These are phyloP conservation scores for Andrena minutula DNA, from an alignment of 2,888 invertebrate genomes.

Conservation along the genomic window DNA sequence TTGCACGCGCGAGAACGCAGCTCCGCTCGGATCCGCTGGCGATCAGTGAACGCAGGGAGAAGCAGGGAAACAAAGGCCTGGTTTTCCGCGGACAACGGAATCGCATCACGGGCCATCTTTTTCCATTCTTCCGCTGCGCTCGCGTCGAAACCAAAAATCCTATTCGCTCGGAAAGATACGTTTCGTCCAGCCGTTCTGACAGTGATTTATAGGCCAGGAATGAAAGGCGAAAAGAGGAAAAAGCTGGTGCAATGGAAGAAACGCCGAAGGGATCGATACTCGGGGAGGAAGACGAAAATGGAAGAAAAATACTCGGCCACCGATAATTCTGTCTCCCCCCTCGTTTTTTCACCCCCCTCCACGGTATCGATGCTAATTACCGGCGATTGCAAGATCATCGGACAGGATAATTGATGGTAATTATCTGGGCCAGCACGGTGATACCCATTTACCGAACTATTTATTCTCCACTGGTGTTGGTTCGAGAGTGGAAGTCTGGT, in stretches of 20 bases:
- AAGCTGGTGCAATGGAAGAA: conserved; percentile 49
- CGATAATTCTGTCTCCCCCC: background rate
- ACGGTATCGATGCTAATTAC: conserved; percentile 32
- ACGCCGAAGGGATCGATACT: conserved; percentile 54
- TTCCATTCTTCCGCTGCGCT: conserved; percentile 39
- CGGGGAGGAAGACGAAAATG: conserved; percentile 9
- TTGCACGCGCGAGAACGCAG: conserved; percentile 7
- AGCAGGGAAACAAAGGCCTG: conserved; percentile 10
- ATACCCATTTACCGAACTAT: background rate
- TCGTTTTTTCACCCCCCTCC: background rate
- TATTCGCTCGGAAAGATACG: conserved; percentile 65
- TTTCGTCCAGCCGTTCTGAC: conserved; percentile 63
- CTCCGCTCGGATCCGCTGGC: background rate
- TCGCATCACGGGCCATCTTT: conserved; percentile 37
- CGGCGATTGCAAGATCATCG: conserved; percentile 15
- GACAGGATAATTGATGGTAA: conserved; percentile 36
- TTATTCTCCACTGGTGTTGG: conserved; percentile 6
- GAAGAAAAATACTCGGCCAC: conserved; percentile 1
- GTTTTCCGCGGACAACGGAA: conserved; percentile 21
- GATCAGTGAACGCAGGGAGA: background rate
- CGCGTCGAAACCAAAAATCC: conserved; percentile 67
- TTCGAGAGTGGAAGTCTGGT: conserved; percentile 4
- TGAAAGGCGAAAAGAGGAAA: conserved; percentile 50
- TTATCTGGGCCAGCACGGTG: conserved; percentile 22
- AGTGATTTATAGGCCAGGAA: conserved; percentile 67